Evolutionary conservation across 2,113 vertebrate genomes (phyloP), one percentile per base, ranked within the genome.

Genomic region (Alethe castanea): DNA sequence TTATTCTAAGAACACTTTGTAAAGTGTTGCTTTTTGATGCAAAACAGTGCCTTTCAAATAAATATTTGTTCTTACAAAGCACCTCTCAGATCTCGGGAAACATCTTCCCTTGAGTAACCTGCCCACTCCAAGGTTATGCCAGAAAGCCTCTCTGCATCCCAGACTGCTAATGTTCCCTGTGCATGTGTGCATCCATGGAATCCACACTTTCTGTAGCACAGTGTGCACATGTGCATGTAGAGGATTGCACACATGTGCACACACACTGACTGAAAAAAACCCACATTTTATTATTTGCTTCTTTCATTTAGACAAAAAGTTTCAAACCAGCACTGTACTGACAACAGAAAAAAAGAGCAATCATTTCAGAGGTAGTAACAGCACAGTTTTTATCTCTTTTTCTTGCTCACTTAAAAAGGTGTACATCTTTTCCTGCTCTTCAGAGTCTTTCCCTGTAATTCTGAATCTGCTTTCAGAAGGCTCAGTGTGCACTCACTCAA

Each of bases 211-310:
- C 54, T 67, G 42, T 23, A 83, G 28, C 52, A 56, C 24, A n/a
- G 20, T 6, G 12, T 42, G 29, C 15, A 36, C 0, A 0, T 1
- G 0, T 42, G 33, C 24, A 11, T 2, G 26, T 5, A 62, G 19
- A 91, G 31, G n/a, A 36, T 0, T 66, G 65, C 40, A 60, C 0
- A 5, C 13, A 14, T 1, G 1, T 23, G 22, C 19, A 74, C 0
- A 1, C 13, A 56, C 8, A 5, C 5, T 13, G 42, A 80, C 26
- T 62, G 42, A 69, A 74, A 74, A 93, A 47, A 8, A 2, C 4
- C 40, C 38, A 6, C 9, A 59, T 23, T 61, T n/a, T 40, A 69
- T 17, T 65, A 87, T 67, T 78, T 79, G 28, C 12, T 18, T 70
- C 18, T 72, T 76, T 78, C 14, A n/a, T 74, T 74, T 14, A 81